Conservation (phyloP, 2,888 invertebrate genomes). For the Catocala fraxini region DNA sequence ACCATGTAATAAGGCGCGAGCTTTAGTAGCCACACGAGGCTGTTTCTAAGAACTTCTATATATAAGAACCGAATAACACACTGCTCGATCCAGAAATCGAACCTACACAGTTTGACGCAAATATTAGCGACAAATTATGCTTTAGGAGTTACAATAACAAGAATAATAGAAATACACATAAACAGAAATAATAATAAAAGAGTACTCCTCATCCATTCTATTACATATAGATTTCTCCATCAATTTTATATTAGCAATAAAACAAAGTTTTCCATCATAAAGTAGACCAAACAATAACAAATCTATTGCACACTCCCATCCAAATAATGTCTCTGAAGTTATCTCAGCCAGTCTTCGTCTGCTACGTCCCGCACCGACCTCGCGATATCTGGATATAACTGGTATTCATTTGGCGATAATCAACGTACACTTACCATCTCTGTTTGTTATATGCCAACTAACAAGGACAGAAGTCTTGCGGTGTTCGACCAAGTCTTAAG, state of each 20-base stretch:
- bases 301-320: conserved; percentile 1
- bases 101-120: no score
- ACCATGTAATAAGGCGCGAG: no score
- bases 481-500: conserved; percentile 9
- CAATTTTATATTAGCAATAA: background rate
- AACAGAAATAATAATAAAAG: no score
- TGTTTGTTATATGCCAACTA: conserved; percentile 27
- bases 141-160: no score
- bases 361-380: conserved; percentile 54
- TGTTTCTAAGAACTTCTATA: no score
- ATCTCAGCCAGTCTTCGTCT: conserved; percentile 26
- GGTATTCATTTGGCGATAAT: conserved; percentile 79
- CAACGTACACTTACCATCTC: conserved; percentile 47
- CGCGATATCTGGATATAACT: conserved; percentile 73
- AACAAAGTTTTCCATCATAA: background rate
- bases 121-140: no score
- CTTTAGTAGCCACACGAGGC: no score
- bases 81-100: no score
- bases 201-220: no score
- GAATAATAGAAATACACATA: no score
- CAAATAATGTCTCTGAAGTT: conserved; percentile 33
- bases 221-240: no score
- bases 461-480: conserved; percentile 31
- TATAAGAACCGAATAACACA: no score
- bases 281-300: background rate